These are phyloP conservation scores for Chiridota heheva DNA, from an alignment of 35 echinoderm and acorn worm species.

Conservation along the genomic window DNA sequence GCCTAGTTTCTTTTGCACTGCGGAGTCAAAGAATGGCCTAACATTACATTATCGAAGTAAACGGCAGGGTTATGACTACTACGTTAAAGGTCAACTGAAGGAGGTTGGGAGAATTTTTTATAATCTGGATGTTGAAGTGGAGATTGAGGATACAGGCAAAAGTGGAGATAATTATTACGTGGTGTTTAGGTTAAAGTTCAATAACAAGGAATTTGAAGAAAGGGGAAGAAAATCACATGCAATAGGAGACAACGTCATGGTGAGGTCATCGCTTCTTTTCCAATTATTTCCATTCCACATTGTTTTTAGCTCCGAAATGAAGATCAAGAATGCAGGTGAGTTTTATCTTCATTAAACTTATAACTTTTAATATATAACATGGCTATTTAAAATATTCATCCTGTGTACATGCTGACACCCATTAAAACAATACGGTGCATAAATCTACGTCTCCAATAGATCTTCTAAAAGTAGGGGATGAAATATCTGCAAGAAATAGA, in stretches of 20 bases:
- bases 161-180: conserved; percentile 53
- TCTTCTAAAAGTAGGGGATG: too few relatives aligned
- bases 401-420: too few relatives aligned
- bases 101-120: conserved; percentile 78
- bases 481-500: too few relatives aligned
- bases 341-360: background rate
- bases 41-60: conserved; percentile 77
- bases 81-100: conserved; percentile 79
- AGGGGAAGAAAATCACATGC: conserved; percentile 22
- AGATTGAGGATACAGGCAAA: conserved; percentile 47
- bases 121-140: conserved; percentile 64
- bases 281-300: conserved; percentile 90
- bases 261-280: conserved; percentile 56
- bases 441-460: too few relatives aligned
- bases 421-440: too few relatives aligned
- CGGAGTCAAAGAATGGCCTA: conserved; percentile 63
- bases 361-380: background rate
- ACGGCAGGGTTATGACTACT: conserved; percentile 67
- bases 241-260: conserved; percentile 26
- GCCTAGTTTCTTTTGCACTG: conserved; percentile 87
- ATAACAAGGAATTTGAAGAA: conserved; percentile 72
- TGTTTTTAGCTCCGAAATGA: conserved; percentile 79
- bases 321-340: conserved; percentile 74
- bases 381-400: too few relatives aligned
- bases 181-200: conserved; percentile 64